Conservation (phyloP, 2,888 invertebrate species). For the Chirona hameri region DNA sequence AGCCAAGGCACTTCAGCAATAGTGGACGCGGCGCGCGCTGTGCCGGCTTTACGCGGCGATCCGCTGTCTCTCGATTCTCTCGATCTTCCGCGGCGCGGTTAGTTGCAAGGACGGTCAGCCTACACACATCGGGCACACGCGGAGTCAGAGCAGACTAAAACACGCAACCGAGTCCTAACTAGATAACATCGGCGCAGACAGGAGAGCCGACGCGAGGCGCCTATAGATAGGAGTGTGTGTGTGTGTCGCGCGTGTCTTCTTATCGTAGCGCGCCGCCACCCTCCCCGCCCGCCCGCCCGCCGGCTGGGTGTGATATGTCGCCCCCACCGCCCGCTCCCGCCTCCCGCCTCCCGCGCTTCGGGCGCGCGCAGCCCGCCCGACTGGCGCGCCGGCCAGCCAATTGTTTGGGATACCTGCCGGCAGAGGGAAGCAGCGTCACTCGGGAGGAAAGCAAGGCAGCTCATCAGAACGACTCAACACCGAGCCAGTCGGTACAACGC, state of each 20-base stretch:
- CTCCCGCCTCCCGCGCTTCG: not conserved
- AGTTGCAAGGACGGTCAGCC: not conserved
- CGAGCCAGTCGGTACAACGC: too few relatives aligned
- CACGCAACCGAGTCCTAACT: not conserved
- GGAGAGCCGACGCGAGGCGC: not conserved
- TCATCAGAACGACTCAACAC: too few relatives aligned
- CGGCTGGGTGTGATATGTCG: not conserved
- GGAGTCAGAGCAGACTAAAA: conserved; percentile 1
- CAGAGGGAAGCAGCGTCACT: not conserved
- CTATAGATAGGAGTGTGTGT: not conserved
- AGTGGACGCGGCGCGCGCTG: not conserved
- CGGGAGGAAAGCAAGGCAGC: not conserved
- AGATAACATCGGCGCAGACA: not conserved
- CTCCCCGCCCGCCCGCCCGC: not conserved
- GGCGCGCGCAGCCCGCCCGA: not conserved
- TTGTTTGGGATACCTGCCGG: not conserved
- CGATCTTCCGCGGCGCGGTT: not conserved
- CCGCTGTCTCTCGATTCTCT: not conserved
- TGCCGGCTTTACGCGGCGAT: not conserved
- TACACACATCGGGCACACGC: not conserved
- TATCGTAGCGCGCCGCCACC: conserved; percentile 3
- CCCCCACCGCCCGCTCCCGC: not conserved
- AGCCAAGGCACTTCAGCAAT: conserved; percentile 26
- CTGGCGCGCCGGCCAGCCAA: not conserved
- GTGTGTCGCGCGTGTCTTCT: not conserved